phyloP scores from a whole-genome alignment of 2,888 invertebrate genomes.

The Ditylenchus weischeri region DNA sequence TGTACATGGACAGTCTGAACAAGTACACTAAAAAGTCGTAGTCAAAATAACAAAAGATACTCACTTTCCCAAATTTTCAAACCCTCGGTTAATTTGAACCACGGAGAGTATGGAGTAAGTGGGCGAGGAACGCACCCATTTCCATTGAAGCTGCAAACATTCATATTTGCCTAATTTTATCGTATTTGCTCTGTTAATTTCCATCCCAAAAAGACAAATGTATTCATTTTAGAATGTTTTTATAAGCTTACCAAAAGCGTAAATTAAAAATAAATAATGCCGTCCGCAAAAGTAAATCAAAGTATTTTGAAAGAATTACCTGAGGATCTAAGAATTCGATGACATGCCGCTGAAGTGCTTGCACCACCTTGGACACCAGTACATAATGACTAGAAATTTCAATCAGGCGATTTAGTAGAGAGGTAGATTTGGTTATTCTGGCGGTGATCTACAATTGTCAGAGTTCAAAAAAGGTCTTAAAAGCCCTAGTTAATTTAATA shows the following conservation, averaged over 20 bases:
- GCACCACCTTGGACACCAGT: slow-evolving; percentile 35
- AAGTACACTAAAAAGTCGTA: background rate
- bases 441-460: slow-evolving; percentile 37
- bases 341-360: background rate
- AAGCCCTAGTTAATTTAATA: slow-evolving; percentile 20
- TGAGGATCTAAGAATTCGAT: background rate
- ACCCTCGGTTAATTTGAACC: slow-evolving; percentile 38
- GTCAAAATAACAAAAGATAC: background rate
- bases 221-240: too few relatives aligned
- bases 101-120: slow-evolving; percentile 36
- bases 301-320: background rate
- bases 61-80: slow-evolving; percentile 44
- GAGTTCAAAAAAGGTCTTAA: background rate
- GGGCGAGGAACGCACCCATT: slow-evolving; percentile 40
- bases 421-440: slow-evolving; percentile 17
- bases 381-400: slow-evolving; percentile 44
- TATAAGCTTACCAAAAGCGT: too few relatives aligned
- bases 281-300: background rate
- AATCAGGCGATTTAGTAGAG: slow-evolving; percentile 34
- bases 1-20: slow-evolving; percentile 37
- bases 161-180: too few relatives aligned
- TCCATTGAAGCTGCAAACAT: slow-evolving; percentile 39
- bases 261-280: too few relatives aligned
- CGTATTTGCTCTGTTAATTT: too few relatives aligned
- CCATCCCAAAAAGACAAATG: too few relatives aligned